Conservation (phyloP, 2,888 invertebrate genomes). For the Conomelus anceps region DNA sequence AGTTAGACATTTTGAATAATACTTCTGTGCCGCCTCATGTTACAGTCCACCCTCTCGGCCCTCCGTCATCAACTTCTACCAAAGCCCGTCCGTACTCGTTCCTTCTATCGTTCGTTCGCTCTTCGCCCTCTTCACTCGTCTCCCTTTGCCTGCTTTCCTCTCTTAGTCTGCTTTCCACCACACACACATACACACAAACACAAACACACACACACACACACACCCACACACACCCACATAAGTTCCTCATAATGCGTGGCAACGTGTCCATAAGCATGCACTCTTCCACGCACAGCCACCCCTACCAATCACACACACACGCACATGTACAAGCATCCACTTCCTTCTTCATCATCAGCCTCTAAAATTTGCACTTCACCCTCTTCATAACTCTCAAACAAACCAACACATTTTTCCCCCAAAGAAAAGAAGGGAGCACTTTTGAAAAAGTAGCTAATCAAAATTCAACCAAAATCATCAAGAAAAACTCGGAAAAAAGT, state of each 20-base stretch:
- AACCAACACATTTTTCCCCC: background rate
- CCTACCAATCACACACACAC: background rate
- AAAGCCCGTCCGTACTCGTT: slow-evolving; percentile 4
- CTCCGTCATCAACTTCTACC: background rate
- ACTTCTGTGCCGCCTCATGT: slow-evolving; percentile 22
- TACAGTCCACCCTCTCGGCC: background rate
- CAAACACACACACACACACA: too few relatives aligned
- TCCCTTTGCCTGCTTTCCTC: too few relatives aligned
- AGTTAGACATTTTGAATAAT: slow-evolving; percentile 29
- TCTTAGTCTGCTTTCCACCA: background rate
- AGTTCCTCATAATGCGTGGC: background rate
- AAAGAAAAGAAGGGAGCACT: background rate
- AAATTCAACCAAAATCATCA: background rate
- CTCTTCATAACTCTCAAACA: slow-evolving; percentile 3
- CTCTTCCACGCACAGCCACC: background rate
- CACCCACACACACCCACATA: background rate
- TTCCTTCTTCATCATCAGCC: background rate
- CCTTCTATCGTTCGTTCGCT: too few relatives aligned
- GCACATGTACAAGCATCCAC: background rate
- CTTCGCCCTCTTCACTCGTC: too few relatives aligned
- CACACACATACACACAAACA: too few relatives aligned
- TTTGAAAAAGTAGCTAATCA: background rate
- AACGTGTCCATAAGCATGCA: background rate
- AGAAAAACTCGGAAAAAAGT: background rate
- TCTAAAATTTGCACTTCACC: background rate